These are phyloP conservation scores for Enteromius anoplus DNA, from an alignment of 2,797 vertebrate species.

Conservation along the genomic window DNA sequence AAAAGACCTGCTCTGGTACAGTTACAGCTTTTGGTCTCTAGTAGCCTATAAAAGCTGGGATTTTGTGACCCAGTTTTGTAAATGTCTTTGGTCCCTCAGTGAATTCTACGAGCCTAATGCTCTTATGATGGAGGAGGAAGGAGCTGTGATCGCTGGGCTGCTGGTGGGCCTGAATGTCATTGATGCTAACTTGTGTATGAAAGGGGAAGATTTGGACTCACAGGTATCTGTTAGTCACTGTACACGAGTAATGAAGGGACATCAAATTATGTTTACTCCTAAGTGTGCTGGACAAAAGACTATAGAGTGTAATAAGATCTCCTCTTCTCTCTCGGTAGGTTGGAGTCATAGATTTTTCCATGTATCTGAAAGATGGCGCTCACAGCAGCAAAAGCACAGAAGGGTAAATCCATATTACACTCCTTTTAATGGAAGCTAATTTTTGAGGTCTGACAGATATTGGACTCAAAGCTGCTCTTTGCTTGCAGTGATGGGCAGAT, in stretches of 20 bases:
- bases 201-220: constrained; percentile 97
- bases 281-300: not conserved
- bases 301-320: not conserved
- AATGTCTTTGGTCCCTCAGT: constrained; percentile 23
- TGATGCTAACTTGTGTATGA: constrained; percentile 99
- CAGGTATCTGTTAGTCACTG: constrained; percentile 78
- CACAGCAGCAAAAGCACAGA: constrained; percentile 94
- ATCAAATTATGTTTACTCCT: not conserved
- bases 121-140: constrained; percentile 99
- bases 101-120: constrained; percentile 90
- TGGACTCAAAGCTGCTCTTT: constrained; percentile 23
- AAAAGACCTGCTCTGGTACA: constrained; percentile 94
- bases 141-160: constrained; percentile 95
- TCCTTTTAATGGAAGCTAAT: not conserved
- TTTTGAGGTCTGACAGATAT: not conserved
- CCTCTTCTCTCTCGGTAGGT: constrained; percentile 78
- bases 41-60: not conserved
- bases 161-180: constrained; percentile 97
- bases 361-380: constrained; percentile 96
- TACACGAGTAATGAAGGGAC: not conserved
- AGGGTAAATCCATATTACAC: constrained; percentile 80
- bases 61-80: not conserved
- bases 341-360: constrained; percentile 98
- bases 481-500: constrained; percentile 89
- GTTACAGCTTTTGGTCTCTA: not conserved